These are phyloP conservation scores for Arrhamphus sclerolepis DNA, from an alignment of 2,797 vertebrate species.

Conservation along the genomic window DNA sequence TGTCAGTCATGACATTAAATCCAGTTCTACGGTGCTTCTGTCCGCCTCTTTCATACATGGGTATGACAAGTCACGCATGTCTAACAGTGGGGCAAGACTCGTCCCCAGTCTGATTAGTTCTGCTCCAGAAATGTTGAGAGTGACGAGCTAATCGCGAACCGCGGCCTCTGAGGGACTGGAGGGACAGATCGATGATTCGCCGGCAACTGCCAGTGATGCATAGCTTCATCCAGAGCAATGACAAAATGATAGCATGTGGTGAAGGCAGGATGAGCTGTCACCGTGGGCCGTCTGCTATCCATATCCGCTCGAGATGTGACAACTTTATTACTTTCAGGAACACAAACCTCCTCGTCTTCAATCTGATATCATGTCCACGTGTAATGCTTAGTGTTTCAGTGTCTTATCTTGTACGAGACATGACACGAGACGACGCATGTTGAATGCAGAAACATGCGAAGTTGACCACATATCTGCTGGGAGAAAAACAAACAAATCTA, in stretches of 20 bases:
- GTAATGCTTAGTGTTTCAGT: background rate
- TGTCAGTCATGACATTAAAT: conserved; percentile 38
- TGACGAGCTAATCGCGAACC: conserved; percentile 67
- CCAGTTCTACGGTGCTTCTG: conserved; percentile 42
- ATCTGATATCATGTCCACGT: background rate
- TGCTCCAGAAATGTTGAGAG: conserved; percentile 71
- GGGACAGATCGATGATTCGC: conserved; percentile 58
- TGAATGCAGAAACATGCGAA: too few species aligned
- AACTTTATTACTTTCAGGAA: conserved; percentile 8
- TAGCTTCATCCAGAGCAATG: conserved; percentile 23
- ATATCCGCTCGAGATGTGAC: conserved; percentile 13
- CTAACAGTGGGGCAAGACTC: conserved; percentile 43
- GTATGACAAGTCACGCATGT: conserved; percentile 60
- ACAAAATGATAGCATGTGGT: conserved; percentile 27
- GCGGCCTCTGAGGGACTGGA: conserved; percentile 39
- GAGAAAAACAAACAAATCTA: too few species aligned
- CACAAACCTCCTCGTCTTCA: background rate
- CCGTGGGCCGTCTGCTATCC: background rate
- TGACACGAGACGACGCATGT: too few species aligned
- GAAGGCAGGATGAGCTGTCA: conserved; percentile 7
- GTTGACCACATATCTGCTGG: too few species aligned
- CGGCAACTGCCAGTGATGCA: conserved; percentile 16
- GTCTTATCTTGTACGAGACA: background rate
- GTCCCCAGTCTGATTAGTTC: conserved; percentile 71
- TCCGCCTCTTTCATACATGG: conserved; percentile 40